These are phyloP conservation scores for Chionoecetes opilio DNA, from an alignment of 1,140 invertebrate genomes.

Conservation along the genomic window DNA sequence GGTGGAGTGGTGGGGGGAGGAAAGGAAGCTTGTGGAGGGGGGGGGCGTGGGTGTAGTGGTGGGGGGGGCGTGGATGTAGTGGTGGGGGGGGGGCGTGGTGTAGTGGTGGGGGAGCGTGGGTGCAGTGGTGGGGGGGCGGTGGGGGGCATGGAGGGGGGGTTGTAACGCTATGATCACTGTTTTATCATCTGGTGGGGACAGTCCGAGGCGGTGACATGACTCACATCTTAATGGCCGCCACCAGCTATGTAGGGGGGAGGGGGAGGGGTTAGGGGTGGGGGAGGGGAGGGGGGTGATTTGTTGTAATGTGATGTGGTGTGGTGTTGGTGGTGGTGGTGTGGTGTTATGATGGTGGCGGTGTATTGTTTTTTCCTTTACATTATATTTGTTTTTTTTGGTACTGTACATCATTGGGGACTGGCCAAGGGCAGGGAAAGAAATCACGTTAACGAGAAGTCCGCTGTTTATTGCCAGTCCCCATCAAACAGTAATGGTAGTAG, in stretches of 20 bases:
- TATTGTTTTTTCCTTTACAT: too few species aligned
- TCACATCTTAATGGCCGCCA: constrained; percentile 7
- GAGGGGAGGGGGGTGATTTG: neutral
- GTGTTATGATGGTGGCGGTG: neutral
- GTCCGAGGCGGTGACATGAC: neutral
- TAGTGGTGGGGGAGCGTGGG: neutral
- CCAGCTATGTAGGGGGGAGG: neutral
- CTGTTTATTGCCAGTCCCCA: too few species aligned
- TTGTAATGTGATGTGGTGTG: neutral
- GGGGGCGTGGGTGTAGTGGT: neutral
- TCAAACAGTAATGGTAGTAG: neutral
- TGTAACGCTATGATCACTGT: constrained; percentile 1
- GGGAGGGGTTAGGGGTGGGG: neutral
- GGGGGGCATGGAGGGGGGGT: neutral
- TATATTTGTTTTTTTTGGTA: too few species aligned
- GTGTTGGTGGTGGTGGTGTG: neutral
- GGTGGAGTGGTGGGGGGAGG: neutral
- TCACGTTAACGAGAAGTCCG: too few species aligned
- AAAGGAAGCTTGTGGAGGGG: neutral
- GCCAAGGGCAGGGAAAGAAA: too few species aligned
- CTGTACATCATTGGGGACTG: too few species aligned
- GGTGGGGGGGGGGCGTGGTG: neutral
- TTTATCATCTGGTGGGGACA: constrained; percentile 53
- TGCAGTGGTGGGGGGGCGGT: too few species aligned
- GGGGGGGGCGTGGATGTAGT: neutral